Conservation (phyloP, 2,888 invertebrate species). For the Stenolophus ochropezus region DNA sequence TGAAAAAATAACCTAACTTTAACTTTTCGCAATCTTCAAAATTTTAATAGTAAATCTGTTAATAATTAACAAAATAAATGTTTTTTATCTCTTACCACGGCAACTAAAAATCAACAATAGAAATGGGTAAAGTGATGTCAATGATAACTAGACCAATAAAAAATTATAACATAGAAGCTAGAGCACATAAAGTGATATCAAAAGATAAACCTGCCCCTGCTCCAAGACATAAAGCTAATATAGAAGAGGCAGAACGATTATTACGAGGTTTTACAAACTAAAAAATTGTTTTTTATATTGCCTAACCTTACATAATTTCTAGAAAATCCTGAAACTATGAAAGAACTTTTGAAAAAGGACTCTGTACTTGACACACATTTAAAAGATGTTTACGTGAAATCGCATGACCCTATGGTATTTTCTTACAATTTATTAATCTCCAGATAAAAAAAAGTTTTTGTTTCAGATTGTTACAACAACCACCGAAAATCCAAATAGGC, state of each 20-base stretch:
- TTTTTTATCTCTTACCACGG: slow-evolving; percentile 9
- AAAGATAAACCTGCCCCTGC: slow-evolving; percentile 79
- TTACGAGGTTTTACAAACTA: slow-evolving; percentile 72
- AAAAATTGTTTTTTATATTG: not conserved
- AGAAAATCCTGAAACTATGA: slow-evolving; percentile 79
- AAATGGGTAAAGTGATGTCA: slow-evolving; percentile 82
- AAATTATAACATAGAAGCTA: slow-evolving; percentile 84
- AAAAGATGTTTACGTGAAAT: slow-evolving; percentile 84
- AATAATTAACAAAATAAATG: slow-evolving; percentile 21
- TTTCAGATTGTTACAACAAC: slow-evolving; percentile 58
- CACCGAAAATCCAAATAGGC: slow-evolving; percentile 71
- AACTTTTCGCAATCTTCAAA: not conserved
- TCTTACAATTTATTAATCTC: slow-evolving; percentile 49
- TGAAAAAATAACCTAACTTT: slow-evolving; percentile 41
- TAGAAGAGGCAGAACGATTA: slow-evolving; percentile 79
- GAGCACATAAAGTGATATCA: slow-evolving; percentile 83
- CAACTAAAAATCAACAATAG: slow-evolving; percentile 57
- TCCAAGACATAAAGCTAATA: slow-evolving; percentile 79
- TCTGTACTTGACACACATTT: slow-evolving; percentile 78
- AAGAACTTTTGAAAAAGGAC: slow-evolving; percentile 80
- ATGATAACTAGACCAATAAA: slow-evolving; percentile 77
- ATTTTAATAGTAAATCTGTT: not conserved
- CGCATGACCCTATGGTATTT: slow-evolving; percentile 73
- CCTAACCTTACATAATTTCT: slow-evolving; percentile 62
- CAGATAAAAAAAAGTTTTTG: too few species aligned